These are phyloP conservation scores for Lepidurus couesii DNA, from an alignment of 1,140 invertebrate genomes.

Conservation along the genomic window DNA sequence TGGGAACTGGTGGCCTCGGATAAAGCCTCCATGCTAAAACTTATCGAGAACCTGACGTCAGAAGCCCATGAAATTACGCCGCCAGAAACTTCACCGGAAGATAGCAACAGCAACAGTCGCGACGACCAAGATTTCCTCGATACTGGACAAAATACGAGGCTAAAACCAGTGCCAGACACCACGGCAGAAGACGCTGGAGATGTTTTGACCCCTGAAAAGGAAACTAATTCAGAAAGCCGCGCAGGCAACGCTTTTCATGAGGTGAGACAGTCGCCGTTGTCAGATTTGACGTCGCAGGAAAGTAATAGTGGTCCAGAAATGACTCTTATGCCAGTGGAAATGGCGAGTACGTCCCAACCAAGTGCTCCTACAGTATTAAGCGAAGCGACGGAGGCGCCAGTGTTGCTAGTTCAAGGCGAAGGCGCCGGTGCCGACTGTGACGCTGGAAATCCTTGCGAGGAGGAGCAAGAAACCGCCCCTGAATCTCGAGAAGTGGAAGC, in stretches of 20 bases:
- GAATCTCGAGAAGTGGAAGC: conserved; percentile 8
- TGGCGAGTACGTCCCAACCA: background rate
- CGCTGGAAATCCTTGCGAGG: conserved; percentile 52
- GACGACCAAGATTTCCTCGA: conserved; percentile 27
- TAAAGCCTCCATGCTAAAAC: conserved; percentile 38
- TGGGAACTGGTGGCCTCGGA: conserved; percentile 88
- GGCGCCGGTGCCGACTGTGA: conserved; percentile 65
- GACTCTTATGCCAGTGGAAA: too few species aligned
- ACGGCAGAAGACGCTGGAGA: background rate
- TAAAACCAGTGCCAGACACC: background rate
- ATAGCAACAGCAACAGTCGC: conserved; percentile 31
- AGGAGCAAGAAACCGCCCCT: conserved; percentile 21
- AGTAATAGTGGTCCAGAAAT: too few species aligned
- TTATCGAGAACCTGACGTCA: conserved; percentile 35
- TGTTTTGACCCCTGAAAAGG: background rate
- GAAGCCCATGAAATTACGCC: conserved; percentile 32
- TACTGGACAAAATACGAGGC: background rate
- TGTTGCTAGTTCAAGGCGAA: conserved; percentile 63
- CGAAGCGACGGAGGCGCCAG: conserved; percentile 64
- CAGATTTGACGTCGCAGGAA: too few species aligned
- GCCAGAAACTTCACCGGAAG: conserved; percentile 26
- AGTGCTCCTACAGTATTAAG: conserved; percentile 48
- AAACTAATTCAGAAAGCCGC: background rate
- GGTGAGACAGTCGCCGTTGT: conserved; percentile 30
- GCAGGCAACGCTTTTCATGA: conserved; percentile 3